A percentile compares a stretch with the other conserved stretches of the same genome.
phyloP scores from a whole-genome alignment of 2,888 invertebrate species.

The Amphipyra berbera region DNA sequence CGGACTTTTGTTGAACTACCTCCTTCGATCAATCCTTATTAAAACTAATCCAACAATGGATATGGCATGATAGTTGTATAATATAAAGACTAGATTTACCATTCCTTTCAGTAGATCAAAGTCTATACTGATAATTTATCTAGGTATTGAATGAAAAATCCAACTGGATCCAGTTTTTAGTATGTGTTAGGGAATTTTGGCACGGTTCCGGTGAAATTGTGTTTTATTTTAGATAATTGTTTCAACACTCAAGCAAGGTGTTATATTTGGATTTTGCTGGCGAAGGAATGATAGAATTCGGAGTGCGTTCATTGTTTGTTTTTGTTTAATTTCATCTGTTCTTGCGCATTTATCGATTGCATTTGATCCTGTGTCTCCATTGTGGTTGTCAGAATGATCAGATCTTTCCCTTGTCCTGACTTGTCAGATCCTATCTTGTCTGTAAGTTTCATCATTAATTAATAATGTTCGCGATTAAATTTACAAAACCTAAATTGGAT shows the following conservation, averaged over 20 bases:
- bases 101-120: too few relatives aligned
- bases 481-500: too few relatives aligned
- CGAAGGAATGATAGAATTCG: constrained; percentile 10
- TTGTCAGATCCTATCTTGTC: too few relatives aligned
- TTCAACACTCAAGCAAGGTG: constrained; percentile 27
- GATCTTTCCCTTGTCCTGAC: too few relatives aligned
- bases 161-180: not conserved
- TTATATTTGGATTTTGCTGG: constrained; percentile 34
- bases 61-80: too few relatives aligned
- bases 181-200: constrained; percentile 28
- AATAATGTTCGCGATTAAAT: too few relatives aligned
- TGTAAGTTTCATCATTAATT: too few relatives aligned
- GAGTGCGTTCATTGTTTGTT: not conserved
- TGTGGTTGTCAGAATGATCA: too few relatives aligned
- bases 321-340: constrained; percentile 12
- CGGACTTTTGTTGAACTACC: too few relatives aligned
- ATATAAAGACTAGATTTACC: too few relatives aligned
- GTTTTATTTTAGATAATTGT: constrained; percentile 49
- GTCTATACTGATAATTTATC: not conserved
- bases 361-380: not conserved
- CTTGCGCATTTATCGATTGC: not conserved
- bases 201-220: constrained; percentile 30
- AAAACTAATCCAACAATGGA: too few relatives aligned
- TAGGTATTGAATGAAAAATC: not conserved
- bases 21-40: too few relatives aligned